Evolutionary conservation across 1,140 invertebrate genomes (phyloP), one percentile per base, ranked within the genome.

Genomic region (Periplaneta americana): DNA sequence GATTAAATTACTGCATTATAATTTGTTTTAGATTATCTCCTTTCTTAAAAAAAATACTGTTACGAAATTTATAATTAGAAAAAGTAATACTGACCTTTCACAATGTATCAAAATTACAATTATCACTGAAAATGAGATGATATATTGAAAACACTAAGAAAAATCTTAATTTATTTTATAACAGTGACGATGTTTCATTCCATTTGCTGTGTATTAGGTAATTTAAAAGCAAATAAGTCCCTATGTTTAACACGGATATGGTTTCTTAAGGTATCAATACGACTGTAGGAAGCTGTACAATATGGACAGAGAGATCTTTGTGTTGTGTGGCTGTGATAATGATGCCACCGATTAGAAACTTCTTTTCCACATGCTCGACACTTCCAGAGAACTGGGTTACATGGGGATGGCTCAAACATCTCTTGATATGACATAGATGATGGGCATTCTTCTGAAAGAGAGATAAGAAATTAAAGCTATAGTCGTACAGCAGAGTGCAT

Each of bases 311-410:
- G 91, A 82, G 93, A 95, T 83, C 95, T 90, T 88, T 94, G 92
- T 77, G 93, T 91, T 66, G 93, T 94, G 87, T 96, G 95, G 83
- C 94, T 95, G 88, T 96, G 94, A 89, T 92, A 95, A 89, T 96
- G 95, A 88, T 96, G 95, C 94, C 95, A 96, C 85, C 94, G 90
- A 88, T 96, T 96, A 86, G 94, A 94, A 80, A 96, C 95, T 89
- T 95, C 92, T 90, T 96, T 96, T 85, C 93, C 92, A 88, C 95
- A 96, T 31, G 92, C 91, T 84, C 93, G 93, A 89, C 95, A 96
- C 86, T 91, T 80, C 85, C 94, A 89, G 79, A 93, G 90, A 35
- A 92, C 90, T 83, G 91, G 92, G 83, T 92, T 92, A 66, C 13
- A 6, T 66, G 28, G 8, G 79, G 92, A 87, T 79, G 91, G 91